Evolutionary conservation across 2,113 vertebrate species (phyloP).

Genomic region (Lichenostomus cassidix): DNA sequence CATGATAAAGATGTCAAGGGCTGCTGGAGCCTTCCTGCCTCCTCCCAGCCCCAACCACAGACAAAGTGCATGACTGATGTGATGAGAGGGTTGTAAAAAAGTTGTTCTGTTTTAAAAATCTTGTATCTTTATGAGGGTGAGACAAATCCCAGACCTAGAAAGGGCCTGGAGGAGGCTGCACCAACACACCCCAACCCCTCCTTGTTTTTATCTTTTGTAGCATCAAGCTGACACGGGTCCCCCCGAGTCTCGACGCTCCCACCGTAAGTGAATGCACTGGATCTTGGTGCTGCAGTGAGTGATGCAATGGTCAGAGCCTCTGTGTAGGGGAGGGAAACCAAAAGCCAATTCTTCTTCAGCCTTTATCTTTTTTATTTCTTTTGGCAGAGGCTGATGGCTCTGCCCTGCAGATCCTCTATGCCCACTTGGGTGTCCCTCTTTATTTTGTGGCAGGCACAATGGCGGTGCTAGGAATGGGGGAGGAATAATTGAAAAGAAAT

Average conservation of each 20-base stretch:
- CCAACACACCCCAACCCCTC: background rate
- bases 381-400: background rate
- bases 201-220: slow-evolving; percentile 28
- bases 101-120: background rate
- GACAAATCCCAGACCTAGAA: background rate
- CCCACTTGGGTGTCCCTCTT: background rate
- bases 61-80: fast-evolving
- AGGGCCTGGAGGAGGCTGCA: background rate
- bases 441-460: background rate
- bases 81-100: background rate
- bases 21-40: background rate
- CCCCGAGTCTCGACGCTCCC: background rate
- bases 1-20: background rate
- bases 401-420: background rate
- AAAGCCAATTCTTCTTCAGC: background rate
- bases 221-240: background rate
- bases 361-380: background rate
- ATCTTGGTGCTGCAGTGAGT: fast-evolving
- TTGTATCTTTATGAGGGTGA: background rate
- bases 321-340: background rate
- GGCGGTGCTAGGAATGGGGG: background rate
- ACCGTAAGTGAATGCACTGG: slow-evolving; percentile 48
- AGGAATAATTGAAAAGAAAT: background rate
- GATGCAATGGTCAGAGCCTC: background rate
- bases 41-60: background rate